These are phyloP conservation scores for Sarcophilus harrisii DNA, from an alignment of 2,797 vertebrate genomes.

Conservation along the genomic window DNA sequence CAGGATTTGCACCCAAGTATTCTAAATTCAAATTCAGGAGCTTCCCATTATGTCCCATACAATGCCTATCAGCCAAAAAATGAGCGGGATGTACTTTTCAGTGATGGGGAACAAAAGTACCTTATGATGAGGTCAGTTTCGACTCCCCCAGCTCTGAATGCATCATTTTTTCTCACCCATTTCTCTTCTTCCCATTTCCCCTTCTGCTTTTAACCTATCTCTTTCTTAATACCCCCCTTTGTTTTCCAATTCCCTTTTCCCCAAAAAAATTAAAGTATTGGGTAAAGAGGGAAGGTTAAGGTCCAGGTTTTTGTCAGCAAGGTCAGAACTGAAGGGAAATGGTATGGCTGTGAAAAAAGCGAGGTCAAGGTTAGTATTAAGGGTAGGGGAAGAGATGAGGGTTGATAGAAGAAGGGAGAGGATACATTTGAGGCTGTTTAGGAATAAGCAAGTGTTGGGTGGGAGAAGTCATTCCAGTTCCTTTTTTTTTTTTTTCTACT, in stretches of 20 bases:
- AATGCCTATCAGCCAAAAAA: not conserved
- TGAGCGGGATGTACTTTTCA: not conserved
- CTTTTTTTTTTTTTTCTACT: not conserved
- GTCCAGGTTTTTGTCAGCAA: not conserved
- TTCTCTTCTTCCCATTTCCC: not conserved
- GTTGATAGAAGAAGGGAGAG: not conserved
- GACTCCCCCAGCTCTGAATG: not conserved
- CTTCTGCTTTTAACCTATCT: not conserved
- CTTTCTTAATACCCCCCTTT: not conserved
- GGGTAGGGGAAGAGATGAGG: not conserved
- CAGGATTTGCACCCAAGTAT: not conserved
- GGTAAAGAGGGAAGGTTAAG: not conserved
- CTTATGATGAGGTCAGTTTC: not conserved
- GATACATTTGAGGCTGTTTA: not conserved
- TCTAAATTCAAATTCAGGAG: not conserved
- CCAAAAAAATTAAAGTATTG: not conserved
- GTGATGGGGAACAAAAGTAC: not conserved
- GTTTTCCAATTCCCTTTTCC: not conserved
- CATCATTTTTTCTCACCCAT: not conserved
- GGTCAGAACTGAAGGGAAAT: not conserved
- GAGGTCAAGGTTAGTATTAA: not conserved
- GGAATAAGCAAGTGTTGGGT: not conserved
- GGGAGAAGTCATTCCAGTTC: not conserved
- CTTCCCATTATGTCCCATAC: not conserved
- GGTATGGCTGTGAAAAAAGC: not conserved